A percentile compares a stretch with the other conserved stretches of the same genome.
These are phyloP conservation scores for Turdus rufiventris DNA, from an alignment of 2,113 vertebrate species.

Conservation along the genomic window DNA sequence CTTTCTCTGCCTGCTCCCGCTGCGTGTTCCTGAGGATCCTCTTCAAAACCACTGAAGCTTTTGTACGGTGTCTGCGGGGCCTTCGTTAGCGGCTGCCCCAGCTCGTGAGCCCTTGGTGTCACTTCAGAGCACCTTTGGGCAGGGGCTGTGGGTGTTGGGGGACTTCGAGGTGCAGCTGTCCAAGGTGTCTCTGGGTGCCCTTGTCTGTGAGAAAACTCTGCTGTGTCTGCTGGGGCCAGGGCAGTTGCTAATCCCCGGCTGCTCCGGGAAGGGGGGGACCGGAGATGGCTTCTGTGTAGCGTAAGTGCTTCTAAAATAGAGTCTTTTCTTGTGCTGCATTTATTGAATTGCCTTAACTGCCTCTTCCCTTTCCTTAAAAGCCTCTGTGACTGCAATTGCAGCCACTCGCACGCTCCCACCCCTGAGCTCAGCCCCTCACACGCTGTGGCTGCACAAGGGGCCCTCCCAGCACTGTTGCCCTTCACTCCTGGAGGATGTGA, in stretches of 20 bases:
- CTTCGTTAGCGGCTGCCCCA: not conserved
- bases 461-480: not conserved
- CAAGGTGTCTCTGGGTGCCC: not conserved
- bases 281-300: not conserved
- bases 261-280: not conserved
- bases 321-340: not conserved
- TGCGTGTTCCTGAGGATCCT: not conserved
- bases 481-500: not conserved
- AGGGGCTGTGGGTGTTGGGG: not conserved
- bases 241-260: not conserved
- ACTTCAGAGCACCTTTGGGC: not conserved
- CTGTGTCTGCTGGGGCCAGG: not conserved
- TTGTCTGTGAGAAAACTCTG: too few species aligned
- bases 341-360: not conserved
- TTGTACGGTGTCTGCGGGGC: accelerated
- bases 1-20: not conserved
- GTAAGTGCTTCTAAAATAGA: conserved; percentile 26
- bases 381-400: not conserved
- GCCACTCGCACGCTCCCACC: accelerated
- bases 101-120: not conserved
- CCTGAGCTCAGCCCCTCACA: not conserved
- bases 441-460: accelerated
- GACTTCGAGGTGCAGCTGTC: not conserved
- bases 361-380: not conserved
- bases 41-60: not conserved